phyloP scores from a whole-genome alignment of 2,888 invertebrate genomes.

The Thereva unica region DNA sequence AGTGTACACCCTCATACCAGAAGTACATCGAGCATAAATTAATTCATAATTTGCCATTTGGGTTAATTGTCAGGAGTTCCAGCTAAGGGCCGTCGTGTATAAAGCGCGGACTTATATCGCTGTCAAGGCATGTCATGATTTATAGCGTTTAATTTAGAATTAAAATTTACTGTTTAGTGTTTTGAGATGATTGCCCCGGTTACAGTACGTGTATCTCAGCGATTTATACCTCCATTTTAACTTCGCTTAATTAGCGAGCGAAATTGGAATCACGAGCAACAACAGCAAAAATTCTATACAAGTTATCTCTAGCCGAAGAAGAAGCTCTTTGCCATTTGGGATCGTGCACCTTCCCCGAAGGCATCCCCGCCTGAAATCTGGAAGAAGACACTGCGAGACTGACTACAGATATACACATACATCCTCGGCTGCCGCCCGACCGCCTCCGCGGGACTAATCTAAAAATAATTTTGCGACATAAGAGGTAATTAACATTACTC shows the following conservation, averaged over 20 bases:
- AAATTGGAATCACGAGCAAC: conserved; percentile 23
- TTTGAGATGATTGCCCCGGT: conserved; percentile 25
- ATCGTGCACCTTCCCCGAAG: no score
- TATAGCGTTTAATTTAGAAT: conserved; percentile 27
- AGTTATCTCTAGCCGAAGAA: no score
- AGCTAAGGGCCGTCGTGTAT: conserved; percentile 7
- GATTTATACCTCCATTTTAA: conserved; percentile 10
- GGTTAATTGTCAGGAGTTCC: conserved; percentile 3
- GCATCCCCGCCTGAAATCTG: no score
- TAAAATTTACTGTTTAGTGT: conserved; percentile 32
- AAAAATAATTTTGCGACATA: conserved; percentile 31
- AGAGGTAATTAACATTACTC: conserved; percentile 41
- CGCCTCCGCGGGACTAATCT: conserved; percentile 20
- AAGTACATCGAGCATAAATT: conserved; percentile 12
- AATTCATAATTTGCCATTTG: conserved; percentile 24
- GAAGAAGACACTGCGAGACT: background rate
- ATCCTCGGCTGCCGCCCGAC: conserved; percentile 2
- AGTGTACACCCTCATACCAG: no score
- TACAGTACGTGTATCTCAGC: background rate
- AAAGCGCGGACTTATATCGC: conserved; percentile 17
- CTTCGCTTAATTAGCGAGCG: conserved; percentile 24
- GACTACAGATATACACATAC: background rate
- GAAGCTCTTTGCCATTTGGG: no score
- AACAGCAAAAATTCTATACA: background rate
- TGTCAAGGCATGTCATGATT: conserved; percentile 24